Percentiles rank a stretch among this genome's conserved stretches.
Evolutionary conservation across 2,888 invertebrate species (phyloP).

Genomic region (Dinocampus coccinellae): DNA sequence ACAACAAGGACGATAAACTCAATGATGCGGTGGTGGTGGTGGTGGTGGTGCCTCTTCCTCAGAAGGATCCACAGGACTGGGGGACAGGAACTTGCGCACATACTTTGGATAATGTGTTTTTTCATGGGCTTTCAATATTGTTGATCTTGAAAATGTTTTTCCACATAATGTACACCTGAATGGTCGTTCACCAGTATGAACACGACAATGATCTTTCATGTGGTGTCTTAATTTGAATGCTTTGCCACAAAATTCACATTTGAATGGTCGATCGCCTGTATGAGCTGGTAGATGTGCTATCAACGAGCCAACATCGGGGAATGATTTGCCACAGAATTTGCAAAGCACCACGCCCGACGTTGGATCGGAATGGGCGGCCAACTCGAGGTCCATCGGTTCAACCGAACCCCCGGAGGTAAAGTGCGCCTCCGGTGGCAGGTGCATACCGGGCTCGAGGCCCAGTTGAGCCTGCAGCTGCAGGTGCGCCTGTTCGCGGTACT

Average conservation of each 20-base stretch:
- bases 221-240: slow-evolving; percentile 93
- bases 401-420: slow-evolving; percentile 66
- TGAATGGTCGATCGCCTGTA: slow-evolving; percentile 91
- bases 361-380: slow-evolving; percentile 76
- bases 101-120: slow-evolving; percentile 94
- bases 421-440: slow-evolving; percentile 66
- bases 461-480: slow-evolving; percentile 71
- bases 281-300: slow-evolving; percentile 90
- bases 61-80: slow-evolving; percentile 86
- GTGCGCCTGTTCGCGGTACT: slow-evolving; percentile 82
- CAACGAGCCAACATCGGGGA: slow-evolving; percentile 89
- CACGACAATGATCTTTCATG: slow-evolving; percentile 95
- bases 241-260: slow-evolving; percentile 94
- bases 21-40: slow-evolving; percentile 61
- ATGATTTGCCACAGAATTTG: slow-evolving; percentile 94
- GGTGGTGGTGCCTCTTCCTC: slow-evolving; percentile 76
- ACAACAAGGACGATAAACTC: slow-evolving; percentile 51
- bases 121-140: slow-evolving; percentile 92
- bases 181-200: slow-evolving; percentile 91
- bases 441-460: slow-evolving; percentile 66
- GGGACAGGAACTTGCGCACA: slow-evolving; percentile 89
- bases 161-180: slow-evolving; percentile 91
- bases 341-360: slow-evolving; percentile 84
- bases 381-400: slow-evolving; percentile 75
- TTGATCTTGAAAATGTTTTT: slow-evolving; percentile 91